phyloP scores from a whole-genome alignment of 1,140 invertebrate genomes.

The Leguminivora glycinivorella region DNA sequence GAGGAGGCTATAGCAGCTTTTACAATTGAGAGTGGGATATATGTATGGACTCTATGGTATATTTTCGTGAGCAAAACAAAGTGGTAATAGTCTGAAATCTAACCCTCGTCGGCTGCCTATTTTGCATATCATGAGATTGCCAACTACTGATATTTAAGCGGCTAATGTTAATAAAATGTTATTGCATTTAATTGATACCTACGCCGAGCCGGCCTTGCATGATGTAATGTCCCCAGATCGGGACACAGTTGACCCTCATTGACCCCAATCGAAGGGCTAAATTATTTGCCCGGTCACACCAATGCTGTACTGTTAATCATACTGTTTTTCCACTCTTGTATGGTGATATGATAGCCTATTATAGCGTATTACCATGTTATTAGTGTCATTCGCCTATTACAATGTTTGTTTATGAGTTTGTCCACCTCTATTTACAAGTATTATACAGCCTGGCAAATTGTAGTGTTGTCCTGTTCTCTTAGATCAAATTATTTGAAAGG shows the following conservation, averaged over 20 bases:
- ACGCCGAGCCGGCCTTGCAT: conserved; percentile 56
- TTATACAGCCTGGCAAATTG: too few species aligned
- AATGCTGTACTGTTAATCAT: conserved; percentile 39
- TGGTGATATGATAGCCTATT: background rate
- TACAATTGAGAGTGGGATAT: too few species aligned
- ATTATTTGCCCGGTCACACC: conserved; percentile 64
- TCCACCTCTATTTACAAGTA: too few species aligned
- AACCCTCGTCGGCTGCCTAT: background rate
- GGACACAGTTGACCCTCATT: conserved; percentile 74
- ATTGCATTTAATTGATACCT: conserved; percentile 68
- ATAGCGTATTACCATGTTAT: background rate
- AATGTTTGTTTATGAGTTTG: conserved; percentile 7
- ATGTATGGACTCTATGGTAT: too few species aligned
- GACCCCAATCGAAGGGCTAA: conserved; percentile 76
- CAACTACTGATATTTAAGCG: background rate
- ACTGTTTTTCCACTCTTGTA: background rate
- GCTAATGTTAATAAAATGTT: conserved; percentile 39
- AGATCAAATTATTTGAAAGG: too few species aligned
- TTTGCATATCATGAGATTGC: background rate
- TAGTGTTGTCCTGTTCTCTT: too few species aligned
- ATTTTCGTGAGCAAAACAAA: too few species aligned
- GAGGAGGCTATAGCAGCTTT: too few species aligned
- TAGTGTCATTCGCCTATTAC: background rate
- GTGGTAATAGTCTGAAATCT: background rate
- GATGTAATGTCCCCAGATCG: conserved; percentile 71